These are phyloP conservation scores for Himalopsyche japonica DNA, from an alignment of 2,888 invertebrate genomes.

Conservation along the genomic window DNA sequence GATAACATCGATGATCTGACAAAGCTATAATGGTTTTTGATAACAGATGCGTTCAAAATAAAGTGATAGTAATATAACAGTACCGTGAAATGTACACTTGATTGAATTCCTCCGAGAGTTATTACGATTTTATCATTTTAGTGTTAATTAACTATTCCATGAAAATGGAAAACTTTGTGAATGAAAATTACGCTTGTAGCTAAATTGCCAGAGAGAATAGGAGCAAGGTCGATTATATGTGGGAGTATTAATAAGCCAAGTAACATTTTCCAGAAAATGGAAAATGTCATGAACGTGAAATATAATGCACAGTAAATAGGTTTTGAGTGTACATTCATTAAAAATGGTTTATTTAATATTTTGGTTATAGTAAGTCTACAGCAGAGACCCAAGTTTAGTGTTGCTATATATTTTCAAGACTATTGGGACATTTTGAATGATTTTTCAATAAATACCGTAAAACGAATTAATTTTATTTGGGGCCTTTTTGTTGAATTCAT, in stretches of 20 bases:
- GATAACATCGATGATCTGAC: not conserved
- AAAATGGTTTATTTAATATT: not conserved
- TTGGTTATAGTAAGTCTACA: not conserved
- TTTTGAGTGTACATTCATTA: not conserved
- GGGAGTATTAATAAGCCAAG: not conserved
- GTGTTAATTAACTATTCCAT: not conserved
- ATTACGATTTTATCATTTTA: not conserved
- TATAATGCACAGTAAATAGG: not conserved
- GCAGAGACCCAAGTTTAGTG: not conserved
- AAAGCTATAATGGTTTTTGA: not conserved
- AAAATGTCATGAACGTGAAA: not conserved
- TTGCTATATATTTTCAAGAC: too few relatives aligned
- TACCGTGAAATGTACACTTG: not conserved
- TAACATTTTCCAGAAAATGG: not conserved
- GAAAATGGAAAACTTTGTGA: not conserved
- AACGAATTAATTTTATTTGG: too few relatives aligned
- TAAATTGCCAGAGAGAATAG: not conserved
- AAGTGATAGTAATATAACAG: not conserved
- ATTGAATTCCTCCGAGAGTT: not conserved
- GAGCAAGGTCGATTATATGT: not conserved
- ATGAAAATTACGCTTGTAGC: not conserved
- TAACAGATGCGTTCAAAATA: not conserved
- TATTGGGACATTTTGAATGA: too few relatives aligned
- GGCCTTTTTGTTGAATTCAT: too few relatives aligned
- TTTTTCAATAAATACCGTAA: too few relatives aligned